Base-by-base conservation (phyloP, 1,140 invertebrate genomes). In the Magallana ariakensis region DNA sequence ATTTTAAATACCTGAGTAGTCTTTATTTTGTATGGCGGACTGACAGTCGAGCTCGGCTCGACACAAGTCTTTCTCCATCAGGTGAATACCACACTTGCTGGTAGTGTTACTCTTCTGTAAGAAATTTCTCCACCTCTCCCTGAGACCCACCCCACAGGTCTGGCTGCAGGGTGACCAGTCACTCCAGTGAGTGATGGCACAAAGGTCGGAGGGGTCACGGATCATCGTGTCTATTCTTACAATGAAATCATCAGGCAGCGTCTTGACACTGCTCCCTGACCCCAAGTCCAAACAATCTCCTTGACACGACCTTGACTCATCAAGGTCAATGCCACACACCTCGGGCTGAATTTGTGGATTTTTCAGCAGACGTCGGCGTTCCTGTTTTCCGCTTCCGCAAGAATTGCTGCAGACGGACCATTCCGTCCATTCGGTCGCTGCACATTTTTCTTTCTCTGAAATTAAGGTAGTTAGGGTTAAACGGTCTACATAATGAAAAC, bases 151-250 rank as follows among this genome's bases (percentile, higher is more conserved):
- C 8, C 96, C 96, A 92, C 96, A 96, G 4, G 95, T 95, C 1
- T 95, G 95, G 66, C 96, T 96, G 90, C 97, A 97, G 3, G 96
- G 94, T 0, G 96, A 96, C 94, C 95, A 96, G 16, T 95, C 94
- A 22, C 95, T 95, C 96, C 96, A 96, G 1, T 95, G 93, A 9
- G 95, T 95, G n/a, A 95, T 94, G 2, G 93, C 91, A 90, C 96
- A 96, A 19, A 90, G 84, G 70, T 92, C 90, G n/a, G 87, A 87
- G 1, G 86, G 82, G 84, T 92, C 91, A 11, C 90, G 13, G 26
- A 80, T 46, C 26, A 58, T 82, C 3, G 91, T 90, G 80, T 91
- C 91, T 62, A 92, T 90, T n/a, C 89, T 88, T 16, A 94, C 91
- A 66, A 92, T 91, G 89, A 92, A 94, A 56, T 92, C 89, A 19